Percentiles rank a stretch among this genome's conserved stretches.
These are phyloP conservation scores for Panthera leo DNA, from an alignment of 2,113 vertebrate genomes.

Conservation along the genomic window DNA sequence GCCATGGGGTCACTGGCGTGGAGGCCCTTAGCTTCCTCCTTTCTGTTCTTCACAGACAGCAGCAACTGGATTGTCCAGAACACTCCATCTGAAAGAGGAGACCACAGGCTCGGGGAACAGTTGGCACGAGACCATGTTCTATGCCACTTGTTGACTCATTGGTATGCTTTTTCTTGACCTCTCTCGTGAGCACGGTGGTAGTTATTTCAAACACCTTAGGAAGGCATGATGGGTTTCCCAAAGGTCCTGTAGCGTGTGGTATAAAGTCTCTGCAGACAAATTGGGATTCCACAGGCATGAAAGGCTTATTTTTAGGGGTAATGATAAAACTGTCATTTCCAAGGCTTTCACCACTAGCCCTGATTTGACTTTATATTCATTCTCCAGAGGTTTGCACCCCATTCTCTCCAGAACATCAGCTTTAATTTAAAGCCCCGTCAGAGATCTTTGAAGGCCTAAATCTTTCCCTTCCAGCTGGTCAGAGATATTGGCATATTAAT, in stretches of 20 bases:
- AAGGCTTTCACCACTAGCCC: background rate
- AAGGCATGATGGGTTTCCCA: background rate
- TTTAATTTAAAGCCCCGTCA: slow-evolving; percentile 68
- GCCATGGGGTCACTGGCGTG: background rate
- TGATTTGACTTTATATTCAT: background rate
- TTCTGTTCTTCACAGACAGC: background rate
- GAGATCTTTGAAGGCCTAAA: slow-evolving; percentile 65
- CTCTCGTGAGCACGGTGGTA: background rate
- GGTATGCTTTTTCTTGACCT: background rate
- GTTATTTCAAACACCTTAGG: background rate
- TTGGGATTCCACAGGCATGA: background rate
- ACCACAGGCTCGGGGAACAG: background rate
- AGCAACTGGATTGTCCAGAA: background rate
- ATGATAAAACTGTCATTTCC: background rate
- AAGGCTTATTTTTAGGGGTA: slow-evolving; percentile 12
- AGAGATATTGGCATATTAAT: slow-evolving; percentile 80
- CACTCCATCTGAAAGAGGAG: background rate
- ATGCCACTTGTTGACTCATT: background rate
- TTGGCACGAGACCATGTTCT: background rate
- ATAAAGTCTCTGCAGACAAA: background rate
- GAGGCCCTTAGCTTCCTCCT: background rate
- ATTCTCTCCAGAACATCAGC: slow-evolving; percentile 66
- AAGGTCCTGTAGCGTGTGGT: background rate
- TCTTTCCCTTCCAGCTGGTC: slow-evolving; percentile 72
- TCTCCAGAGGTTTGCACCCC: background rate